Base-by-base conservation (phyloP, 1,140 invertebrate species). In the Aethina tumida region DNA sequence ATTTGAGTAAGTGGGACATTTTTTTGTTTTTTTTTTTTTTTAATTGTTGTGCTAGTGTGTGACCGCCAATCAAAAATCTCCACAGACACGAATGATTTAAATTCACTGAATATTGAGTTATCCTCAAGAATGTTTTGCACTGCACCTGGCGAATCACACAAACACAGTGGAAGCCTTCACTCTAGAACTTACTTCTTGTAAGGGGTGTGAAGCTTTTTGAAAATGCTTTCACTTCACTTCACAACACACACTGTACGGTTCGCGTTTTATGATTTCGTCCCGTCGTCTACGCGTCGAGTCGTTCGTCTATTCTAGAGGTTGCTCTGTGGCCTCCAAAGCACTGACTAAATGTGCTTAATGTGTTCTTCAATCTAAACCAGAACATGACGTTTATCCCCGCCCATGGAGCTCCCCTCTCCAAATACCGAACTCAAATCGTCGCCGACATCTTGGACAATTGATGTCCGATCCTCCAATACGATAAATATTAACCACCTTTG, bases 251-350 rank as follows among this genome's bases (percentile, higher is more conserved):
- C 34, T 51, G 48, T 39, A 36, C 41, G 45, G 26, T 37, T 46
- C 45, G 52, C 53, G 54, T 33, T 48, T 47, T 55, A 51, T 43
- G 46, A 53, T 45, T 46, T 50, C 50, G 53, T 58, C 48, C 50
- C 56, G 49, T 53, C 51, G 53, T 45, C 49, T 46, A 48, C 53
- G 58, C 55, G 58, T 58, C 55, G 52, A 51, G 48, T 62, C 55
- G 58, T 59, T 62, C 59, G 59, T 59, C 47, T 56, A 50, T 55
- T 47, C 51, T 54, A 56, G 54, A 53, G 50, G 48, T 62, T 54
- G 49, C 56, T 57, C 55, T 39, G 56, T 58, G 46, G 58, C 56
- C 55, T 59, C 55, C 56, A 56, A 60, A 59, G 58, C 58, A 58
- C 53, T 60, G 52, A 62, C 59, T 62, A 58, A 53, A 59, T 49